Evolutionary conservation across 1,140 invertebrate species (phyloP), one percentile per base, ranked within the genome.

Genomic region (Camponotus vicinus): DNA sequence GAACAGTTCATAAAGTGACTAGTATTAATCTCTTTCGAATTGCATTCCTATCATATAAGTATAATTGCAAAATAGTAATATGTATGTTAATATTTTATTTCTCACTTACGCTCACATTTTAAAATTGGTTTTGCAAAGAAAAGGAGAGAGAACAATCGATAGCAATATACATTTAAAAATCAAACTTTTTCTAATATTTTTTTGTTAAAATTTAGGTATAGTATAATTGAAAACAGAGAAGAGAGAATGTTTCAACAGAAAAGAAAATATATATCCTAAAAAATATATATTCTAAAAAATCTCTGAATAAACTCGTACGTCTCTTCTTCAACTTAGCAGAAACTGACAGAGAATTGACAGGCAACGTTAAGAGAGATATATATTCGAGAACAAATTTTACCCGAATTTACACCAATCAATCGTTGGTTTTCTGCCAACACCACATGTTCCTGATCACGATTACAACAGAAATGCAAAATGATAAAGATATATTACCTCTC

Each of bases 361-460:
- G 79, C 40, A 6, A 49, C 69, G 55, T 75, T 83, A 63, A 83
- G 49, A 73, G 55, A 63, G 55, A 83, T 61, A 61, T 61, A 61
- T 55, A 61, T 21, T 27, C 40, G 67, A 73, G 79, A 83, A 75
- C 55, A 83, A 83, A 83, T 83, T 83, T 67, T 82, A 73, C 45
- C 69, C 55, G 79, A 83, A 83, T 83, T 61, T 83, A 61, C 45
- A 83, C 49, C 69, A 57, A 83, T 61, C 79, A 61, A 83, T 83
- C 27, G 69, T 83, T 83, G 79, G 79, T 83, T 83, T 21, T 4
- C 69, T 83, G 79, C 79, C 79, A 83, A 83, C 69, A 69, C 69
- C 42, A 75, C 37, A 66, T n/a, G 37, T 49, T 45, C 37, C 69
- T 61, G 79, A 75, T 73, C 79, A 75, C 49, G 40, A 73, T 27